Percentiles rank a stretch among this genome's conserved stretches.
Conservation (phyloP, 2,888 invertebrate genomes). For the Drosophila anceps region DNA sequence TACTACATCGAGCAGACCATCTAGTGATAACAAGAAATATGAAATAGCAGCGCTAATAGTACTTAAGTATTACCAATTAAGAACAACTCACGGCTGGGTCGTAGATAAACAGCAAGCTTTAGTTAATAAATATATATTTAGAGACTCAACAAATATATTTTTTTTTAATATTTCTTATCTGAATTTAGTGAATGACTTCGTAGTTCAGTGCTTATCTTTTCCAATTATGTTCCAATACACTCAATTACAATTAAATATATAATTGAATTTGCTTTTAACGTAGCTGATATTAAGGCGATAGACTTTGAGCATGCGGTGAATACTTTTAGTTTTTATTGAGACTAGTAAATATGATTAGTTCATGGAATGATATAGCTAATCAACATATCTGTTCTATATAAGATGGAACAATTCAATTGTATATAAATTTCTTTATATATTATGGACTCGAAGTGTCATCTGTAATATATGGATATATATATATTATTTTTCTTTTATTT, state of each 20-base stretch:
- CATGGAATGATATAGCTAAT: too few species aligned
- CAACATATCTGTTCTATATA: too few species aligned
- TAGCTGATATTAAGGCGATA: background rate
- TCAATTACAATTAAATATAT: conserved; percentile 23
- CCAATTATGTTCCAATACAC: conserved; percentile 1
- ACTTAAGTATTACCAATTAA: conserved; percentile 44
- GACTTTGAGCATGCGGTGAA: too few species aligned
- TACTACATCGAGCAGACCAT: background rate
- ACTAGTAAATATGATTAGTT: too few species aligned
- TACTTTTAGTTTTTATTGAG: too few species aligned
- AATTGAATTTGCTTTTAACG: conserved; percentile 7
- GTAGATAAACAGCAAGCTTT: conserved; percentile 20
- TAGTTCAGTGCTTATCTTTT: too few species aligned
- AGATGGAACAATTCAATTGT: too few species aligned
- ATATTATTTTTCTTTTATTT: too few species aligned
- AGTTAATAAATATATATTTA: conserved; percentile 12
- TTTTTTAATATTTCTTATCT: conserved; percentile 10
- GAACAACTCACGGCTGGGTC: conserved; percentile 34
- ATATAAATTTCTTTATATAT: too few species aligned
- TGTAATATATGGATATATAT: too few species aligned
- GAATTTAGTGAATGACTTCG: background rate
- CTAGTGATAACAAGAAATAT: conserved; percentile 27
- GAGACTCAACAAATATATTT: conserved; percentile 3
- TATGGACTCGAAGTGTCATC: too few species aligned
- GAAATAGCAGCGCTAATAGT: conserved; percentile 23